Conservation (phyloP, 2,797 vertebrate genomes). For the Cheirogaleus major region DNA sequence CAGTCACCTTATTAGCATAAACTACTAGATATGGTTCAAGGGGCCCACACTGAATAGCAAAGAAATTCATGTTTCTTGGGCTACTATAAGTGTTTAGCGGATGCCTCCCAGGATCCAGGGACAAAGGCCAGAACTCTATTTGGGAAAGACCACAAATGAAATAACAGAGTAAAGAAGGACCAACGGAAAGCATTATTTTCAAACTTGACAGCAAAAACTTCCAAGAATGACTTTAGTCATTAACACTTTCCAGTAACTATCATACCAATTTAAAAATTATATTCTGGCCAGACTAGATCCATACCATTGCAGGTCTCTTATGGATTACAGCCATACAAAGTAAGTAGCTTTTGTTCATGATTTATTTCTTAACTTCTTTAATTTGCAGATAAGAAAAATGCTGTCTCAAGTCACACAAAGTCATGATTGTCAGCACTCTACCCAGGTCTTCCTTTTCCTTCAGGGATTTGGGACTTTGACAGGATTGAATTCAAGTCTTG, state of each 20-base stretch:
- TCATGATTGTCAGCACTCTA: not conserved
- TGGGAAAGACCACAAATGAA: not conserved
- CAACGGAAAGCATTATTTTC: not conserved
- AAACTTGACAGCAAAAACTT: not conserved
- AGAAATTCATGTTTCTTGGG: not conserved
- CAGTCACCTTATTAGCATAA: not conserved
- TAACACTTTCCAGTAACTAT: not conserved
- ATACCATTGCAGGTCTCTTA: not conserved
- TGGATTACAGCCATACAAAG: not conserved
- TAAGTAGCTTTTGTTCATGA: not conserved
- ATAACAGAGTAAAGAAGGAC: not conserved
- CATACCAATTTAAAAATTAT: not conserved
- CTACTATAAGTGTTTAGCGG: not conserved
- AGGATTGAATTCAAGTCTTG: not conserved
- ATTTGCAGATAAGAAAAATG: not conserved
- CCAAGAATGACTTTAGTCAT: not conserved
- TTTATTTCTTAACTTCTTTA: not conserved
- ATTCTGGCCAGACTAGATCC: not conserved
- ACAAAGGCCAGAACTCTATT: not conserved
- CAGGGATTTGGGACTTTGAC: not conserved
- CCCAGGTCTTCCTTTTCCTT: not conserved
- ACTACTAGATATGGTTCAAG: not conserved
- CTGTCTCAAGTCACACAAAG: not conserved
- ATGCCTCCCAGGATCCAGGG: not conserved
- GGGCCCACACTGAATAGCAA: not conserved